Base-by-base conservation (phyloP, 2,888 invertebrate genomes). In the Himalopsyche anomala region DNA sequence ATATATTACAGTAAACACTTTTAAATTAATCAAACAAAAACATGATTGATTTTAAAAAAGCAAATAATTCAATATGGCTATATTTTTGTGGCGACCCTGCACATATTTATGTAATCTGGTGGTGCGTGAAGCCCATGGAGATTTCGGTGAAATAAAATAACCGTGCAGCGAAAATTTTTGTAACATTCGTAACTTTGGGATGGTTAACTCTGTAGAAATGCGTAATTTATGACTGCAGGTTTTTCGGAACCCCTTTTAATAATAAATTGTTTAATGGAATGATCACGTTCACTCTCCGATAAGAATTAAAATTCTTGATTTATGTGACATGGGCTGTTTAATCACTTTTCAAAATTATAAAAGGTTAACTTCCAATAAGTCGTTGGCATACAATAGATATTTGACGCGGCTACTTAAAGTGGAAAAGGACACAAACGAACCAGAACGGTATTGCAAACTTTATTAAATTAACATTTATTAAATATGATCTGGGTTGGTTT, bases 291-390 rank as follows among this genome's bases (percentile, higher is more conserved):
- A 19, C 19, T 62, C 62, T 19, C 62, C 5, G 9, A 62, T 19
- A 62, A 62, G 62, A 62, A 62, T 62, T 62, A 62, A 62, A n/a
- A 28, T 62, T n/a, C 62, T 62, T 62, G 62, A 62, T 62, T 62
- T 62, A 62, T 62, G n/a, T 28, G 62, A 62, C 62, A 11, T 11
- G 8, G 6, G 9, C 62, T 9, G 28, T 62, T 62, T 62, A 19
- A 62, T 62, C 28, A 51, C 15, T 51, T 45, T 51, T 51, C 51
- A 51, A 51, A 51, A 51, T 51, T 12, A 51, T 15, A 51, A 45
- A 51, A 51, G 51, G 51, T 51, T 15, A 15, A 51, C 51, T 51
- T 9, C 9, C 51, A 15, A 51, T 51, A 51, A 51, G 4, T 4
- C 51, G 15, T 51, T 51, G 8, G 15, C 15, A 51, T 15, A 51